phyloP scores from a whole-genome alignment of 2,888 invertebrate species.

The Atrina japonica region DNA sequence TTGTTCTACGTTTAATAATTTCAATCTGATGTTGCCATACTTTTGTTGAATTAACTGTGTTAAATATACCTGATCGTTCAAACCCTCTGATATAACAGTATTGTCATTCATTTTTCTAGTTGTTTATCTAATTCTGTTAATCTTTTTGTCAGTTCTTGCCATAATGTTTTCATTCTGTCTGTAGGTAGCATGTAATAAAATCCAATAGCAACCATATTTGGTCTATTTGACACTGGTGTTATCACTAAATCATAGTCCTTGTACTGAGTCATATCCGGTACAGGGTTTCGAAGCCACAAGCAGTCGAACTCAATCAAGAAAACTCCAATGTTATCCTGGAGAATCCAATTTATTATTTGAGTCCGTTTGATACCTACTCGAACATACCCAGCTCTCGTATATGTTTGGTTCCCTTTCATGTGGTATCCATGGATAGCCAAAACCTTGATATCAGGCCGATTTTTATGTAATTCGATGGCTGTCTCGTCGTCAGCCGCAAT shows the following conservation, averaged over 20 bases:
- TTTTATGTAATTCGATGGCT: constrained; percentile 47
- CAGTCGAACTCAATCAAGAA: constrained; percentile 68
- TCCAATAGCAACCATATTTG: constrained; percentile 53
- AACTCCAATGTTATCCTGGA: constrained; percentile 52
- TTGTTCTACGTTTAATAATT: constrained; percentile 48
- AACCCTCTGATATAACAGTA: constrained; percentile 50
- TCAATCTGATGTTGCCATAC: constrained; percentile 49
- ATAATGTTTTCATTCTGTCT: constrained; percentile 49
- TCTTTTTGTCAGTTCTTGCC: constrained; percentile 54
- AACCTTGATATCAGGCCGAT: constrained; percentile 60
- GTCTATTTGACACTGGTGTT: constrained; percentile 48
- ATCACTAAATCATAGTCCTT: constrained; percentile 55
- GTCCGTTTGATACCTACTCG: constrained; percentile 61
- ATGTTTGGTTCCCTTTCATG: constrained; percentile 57
- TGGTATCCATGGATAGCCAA: constrained; percentile 44
- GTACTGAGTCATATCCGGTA: constrained; percentile 47
- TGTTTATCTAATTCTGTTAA: constrained; percentile 50
- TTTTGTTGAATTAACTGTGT: constrained; percentile 49
- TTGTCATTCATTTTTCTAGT: constrained; percentile 41
- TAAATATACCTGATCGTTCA: constrained; percentile 65
- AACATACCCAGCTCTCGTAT: constrained; percentile 64
- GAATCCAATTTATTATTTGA: constrained; percentile 51
- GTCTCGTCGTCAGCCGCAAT: constrained; percentile 60
- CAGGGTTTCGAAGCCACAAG: constrained; percentile 61
- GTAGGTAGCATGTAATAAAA: constrained; percentile 60